Conservation (phyloP, 2,113 vertebrate genomes). For the Catharus minimus region DNA sequence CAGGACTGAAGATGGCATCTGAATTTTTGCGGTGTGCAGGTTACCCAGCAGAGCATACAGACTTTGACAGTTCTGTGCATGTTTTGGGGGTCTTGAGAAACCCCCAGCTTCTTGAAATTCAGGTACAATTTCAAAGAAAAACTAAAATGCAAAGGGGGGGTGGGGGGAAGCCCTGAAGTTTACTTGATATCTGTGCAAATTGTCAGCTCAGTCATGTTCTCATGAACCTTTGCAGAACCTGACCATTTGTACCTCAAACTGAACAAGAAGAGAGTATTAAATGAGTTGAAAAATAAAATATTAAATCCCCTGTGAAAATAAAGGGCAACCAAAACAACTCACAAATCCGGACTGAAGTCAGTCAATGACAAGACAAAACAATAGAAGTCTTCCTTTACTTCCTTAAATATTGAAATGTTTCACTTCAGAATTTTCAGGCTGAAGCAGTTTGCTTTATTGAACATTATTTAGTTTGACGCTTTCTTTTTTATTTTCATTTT, state of each 20-base stretch:
- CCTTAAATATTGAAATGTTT: background rate
- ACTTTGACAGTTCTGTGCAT: background rate
- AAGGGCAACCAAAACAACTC: constrained; percentile 26
- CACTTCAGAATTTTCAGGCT: background rate
- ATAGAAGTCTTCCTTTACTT: background rate
- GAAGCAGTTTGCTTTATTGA: background rate
- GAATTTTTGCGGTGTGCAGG: constrained; percentile 18
- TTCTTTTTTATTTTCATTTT: background rate
- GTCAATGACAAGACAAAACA: constrained; percentile 17
- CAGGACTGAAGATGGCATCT: constrained; percentile 57
- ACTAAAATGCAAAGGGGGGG: background rate
- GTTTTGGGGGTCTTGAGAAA: background rate
- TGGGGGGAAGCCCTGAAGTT: background rate
- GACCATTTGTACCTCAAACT: background rate
- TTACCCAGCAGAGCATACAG: background rate
- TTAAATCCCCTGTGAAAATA: background rate
- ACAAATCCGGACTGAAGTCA: background rate
- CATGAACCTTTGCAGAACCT: background rate
- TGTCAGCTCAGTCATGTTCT: background rate
- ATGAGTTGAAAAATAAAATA: background rate
- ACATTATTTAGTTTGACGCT: background rate
- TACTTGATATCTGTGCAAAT: background rate
- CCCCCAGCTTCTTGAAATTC: background rate
- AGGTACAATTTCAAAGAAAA: constrained; percentile 1
- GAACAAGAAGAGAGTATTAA: background rate